Evolutionary conservation across 2,113 vertebrate genomes (phyloP).

Genomic region (Telmatochromis sp.): DNA sequence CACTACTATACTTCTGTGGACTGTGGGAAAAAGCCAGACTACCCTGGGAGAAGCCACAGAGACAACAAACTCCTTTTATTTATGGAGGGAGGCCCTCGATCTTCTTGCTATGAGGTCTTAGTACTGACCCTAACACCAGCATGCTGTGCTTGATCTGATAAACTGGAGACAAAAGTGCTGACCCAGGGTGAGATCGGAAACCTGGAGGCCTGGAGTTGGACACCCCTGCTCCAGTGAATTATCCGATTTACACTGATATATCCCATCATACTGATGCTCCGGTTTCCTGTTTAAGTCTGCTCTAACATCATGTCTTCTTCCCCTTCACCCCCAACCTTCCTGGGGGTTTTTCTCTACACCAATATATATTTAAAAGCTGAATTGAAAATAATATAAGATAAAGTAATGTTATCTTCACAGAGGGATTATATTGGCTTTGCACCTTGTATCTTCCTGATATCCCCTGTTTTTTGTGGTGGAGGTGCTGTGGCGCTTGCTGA

Average conservation of each 20-base stretch:
- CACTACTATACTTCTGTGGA: neutral
- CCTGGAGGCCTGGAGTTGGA: neutral
- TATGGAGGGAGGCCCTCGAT: neutral
- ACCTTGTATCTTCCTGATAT: neutral
- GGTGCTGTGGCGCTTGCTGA: slow-evolving; percentile 64
- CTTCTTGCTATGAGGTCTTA: neutral
- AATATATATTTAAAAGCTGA: neutral
- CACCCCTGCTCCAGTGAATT: neutral
- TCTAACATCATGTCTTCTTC: neutral
- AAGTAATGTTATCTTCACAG: neutral
- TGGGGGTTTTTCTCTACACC: neutral
- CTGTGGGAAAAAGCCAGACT: neutral
- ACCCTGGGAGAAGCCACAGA: neutral
- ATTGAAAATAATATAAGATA: neutral
- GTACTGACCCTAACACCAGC: neutral
- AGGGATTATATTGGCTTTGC: neutral
- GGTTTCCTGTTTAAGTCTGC: neutral
- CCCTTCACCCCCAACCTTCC: neutral
- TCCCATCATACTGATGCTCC: neutral
- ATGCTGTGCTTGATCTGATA: neutral
- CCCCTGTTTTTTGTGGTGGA: neutral
- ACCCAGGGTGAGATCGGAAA: neutral
- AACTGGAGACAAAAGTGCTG: neutral
- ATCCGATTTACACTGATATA: neutral
- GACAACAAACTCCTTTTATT: neutral